phyloP scores from a whole-genome alignment of 2,797 vertebrate genomes.

The Oryzias dopingdopingensis region DNA sequence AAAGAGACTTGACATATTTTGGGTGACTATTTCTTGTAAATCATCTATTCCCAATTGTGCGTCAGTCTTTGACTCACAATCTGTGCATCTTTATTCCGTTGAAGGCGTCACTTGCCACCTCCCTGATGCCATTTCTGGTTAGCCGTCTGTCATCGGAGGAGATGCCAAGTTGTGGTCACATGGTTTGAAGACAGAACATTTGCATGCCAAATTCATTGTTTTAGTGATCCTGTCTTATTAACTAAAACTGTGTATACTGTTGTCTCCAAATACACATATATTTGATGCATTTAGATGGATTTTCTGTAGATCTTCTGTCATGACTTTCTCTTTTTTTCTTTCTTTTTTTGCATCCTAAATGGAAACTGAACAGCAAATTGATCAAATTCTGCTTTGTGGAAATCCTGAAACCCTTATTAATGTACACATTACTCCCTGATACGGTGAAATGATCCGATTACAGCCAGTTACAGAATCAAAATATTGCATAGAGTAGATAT shows the following conservation, averaged over 20 bases:
- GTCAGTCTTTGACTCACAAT: slow-evolving; percentile 73
- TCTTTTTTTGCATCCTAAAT: no score
- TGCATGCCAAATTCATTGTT: slow-evolving; percentile 29
- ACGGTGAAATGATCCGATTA: no score
- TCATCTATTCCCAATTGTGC: slow-evolving; percentile 29
- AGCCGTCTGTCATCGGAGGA: slow-evolving; percentile 73
- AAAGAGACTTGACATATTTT: slow-evolving; percentile 17
- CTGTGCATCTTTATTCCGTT: slow-evolving; percentile 76
- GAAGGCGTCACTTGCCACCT: slow-evolving; percentile 78
- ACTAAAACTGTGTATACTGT: slow-evolving; percentile 10
- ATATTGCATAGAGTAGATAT: no score
- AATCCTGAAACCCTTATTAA: no score
- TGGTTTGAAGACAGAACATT: slow-evolving; percentile 35
- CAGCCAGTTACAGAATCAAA: no score
- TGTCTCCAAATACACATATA: no score
- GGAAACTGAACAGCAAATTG: no score
- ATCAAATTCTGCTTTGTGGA: no score
- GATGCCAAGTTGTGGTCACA: slow-evolving; percentile 53
- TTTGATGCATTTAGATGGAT: no score
- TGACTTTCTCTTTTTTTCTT: not conserved
- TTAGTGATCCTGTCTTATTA: slow-evolving; percentile 29
- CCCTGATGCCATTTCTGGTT: slow-evolving; percentile 76
- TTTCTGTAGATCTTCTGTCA: not conserved
- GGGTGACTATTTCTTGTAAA: not conserved
- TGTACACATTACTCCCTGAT: no score